These are phyloP conservation scores for Naso thynnoides DNA, from an alignment of 2,797 vertebrate species.

Conservation along the genomic window DNA sequence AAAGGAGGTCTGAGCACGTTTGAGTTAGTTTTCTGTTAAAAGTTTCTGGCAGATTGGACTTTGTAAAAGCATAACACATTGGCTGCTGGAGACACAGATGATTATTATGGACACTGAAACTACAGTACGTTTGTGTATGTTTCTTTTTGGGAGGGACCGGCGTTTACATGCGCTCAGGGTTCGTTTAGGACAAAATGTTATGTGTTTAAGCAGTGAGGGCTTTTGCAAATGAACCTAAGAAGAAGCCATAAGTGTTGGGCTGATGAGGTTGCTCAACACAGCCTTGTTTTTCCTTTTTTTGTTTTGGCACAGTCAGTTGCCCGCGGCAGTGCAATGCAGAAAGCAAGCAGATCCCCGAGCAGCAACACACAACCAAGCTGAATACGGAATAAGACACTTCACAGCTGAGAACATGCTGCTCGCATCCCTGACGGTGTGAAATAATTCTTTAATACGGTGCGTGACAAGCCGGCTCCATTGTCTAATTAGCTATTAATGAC, in stretches of 20 bases:
- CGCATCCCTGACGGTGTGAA: constrained; percentile 33
- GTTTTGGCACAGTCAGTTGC: constrained; percentile 58
- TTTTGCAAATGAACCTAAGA: constrained; percentile 30
- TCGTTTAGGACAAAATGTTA: constrained; percentile 24
- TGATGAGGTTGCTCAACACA: constrained; percentile 49
- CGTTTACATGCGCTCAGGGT: constrained; percentile 17
- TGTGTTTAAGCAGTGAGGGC: neutral
- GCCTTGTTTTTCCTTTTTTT: constrained; percentile 41
- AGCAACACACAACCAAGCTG: constrained; percentile 51
- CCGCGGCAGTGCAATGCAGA: constrained; percentile 61
- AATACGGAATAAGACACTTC: constrained; percentile 13
- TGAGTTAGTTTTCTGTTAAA: constrained; percentile 33
- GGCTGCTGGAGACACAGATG: constrained; percentile 3
- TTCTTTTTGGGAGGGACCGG: constrained; percentile 10
- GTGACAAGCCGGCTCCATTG: constrained; percentile 33
- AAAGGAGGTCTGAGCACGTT: constrained; percentile 11
- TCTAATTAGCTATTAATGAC: constrained; percentile 76
- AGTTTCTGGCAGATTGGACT: constrained; percentile 13
- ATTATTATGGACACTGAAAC: constrained; percentile 29
- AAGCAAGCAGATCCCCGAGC: constrained; percentile 54
- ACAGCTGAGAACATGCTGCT: constrained; percentile 22
- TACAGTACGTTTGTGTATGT: constrained; percentile 32
- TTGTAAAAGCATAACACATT: too few relatives aligned
- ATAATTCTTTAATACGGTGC: constrained; percentile 34
- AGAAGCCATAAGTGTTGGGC: constrained; percentile 35